Evolutionary conservation across 2,888 invertebrate genomes (phyloP).

Genomic region (Cheilosia vernalis): DNA sequence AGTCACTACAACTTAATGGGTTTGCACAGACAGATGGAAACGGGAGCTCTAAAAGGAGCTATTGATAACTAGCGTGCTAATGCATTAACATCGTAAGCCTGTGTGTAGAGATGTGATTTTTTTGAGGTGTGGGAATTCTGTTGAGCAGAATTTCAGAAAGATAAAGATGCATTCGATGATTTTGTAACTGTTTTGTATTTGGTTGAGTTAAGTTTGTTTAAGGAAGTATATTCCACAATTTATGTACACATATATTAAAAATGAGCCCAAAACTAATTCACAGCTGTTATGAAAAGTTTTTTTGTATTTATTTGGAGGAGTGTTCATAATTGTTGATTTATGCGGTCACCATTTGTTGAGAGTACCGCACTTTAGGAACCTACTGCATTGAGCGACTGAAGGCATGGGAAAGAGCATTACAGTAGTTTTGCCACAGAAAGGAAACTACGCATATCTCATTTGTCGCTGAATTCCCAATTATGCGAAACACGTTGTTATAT

Average conservation of each 20-base stretch:
- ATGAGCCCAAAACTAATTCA: constrained; percentile 9
- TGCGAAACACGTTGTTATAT: no score
- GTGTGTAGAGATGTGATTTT: constrained; percentile 12
- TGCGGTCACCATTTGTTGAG: no score
- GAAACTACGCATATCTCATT: no score
- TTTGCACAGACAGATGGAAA: constrained; percentile 35
- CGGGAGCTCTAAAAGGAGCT: constrained; percentile 18
- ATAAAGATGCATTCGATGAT: constrained; percentile 52
- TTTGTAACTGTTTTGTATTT: constrained; percentile 58
- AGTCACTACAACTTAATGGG: constrained; percentile 45
- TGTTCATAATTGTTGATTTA: neutral
- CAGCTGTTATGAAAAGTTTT: neutral
- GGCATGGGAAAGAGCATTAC: no score
- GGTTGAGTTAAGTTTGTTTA: constrained; percentile 48
- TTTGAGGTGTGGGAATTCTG: constrained; percentile 23
- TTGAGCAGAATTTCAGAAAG: constrained; percentile 28
- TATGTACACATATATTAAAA: constrained; percentile 41
- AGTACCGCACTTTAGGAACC: no score
- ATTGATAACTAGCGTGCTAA: constrained; percentile 8
- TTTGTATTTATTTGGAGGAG: neutral
- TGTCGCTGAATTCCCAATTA: no score
- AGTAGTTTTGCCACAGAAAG: no score
- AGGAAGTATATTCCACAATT: constrained; percentile 62
- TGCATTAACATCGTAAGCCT: constrained; percentile 44
- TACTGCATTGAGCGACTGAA: no score